These are phyloP conservation scores for Sula dactylatra DNA, from an alignment of 2,113 vertebrate genomes.

Conservation along the genomic window DNA sequence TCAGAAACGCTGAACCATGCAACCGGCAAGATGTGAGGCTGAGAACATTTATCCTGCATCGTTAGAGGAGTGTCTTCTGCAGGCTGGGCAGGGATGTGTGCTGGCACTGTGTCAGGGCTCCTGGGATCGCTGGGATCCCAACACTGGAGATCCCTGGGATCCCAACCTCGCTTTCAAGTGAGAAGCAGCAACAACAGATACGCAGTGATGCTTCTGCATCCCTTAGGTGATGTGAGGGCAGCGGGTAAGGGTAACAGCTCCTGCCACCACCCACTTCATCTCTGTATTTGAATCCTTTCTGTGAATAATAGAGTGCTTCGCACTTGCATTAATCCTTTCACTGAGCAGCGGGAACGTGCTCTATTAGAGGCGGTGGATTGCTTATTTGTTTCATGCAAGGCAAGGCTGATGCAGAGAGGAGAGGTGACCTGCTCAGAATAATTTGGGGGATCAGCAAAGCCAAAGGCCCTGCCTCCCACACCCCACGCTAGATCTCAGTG, in stretches of 20 bases:
- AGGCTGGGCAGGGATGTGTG: neutral
- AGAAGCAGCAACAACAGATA: neutral
- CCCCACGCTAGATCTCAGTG: rapidly evolving
- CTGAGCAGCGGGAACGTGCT: neutral
- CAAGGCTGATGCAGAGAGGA: neutral
- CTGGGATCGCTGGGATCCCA: neutral
- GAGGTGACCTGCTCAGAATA: neutral
- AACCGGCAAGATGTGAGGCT: rapidly evolving
- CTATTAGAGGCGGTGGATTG: rapidly evolving
- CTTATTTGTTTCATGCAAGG: neutral
- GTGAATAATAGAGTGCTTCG: rapidly evolving
- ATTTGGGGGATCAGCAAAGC: neutral
- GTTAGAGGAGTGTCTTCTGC: neutral
- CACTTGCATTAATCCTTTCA: neutral
- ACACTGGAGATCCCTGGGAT: rapidly evolving
- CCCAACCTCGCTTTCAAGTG: neutral
- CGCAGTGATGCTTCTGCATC: neutral
- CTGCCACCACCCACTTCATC: neutral
- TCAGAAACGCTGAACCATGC: neutral
- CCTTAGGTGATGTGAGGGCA: neutral
- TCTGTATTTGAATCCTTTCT: rapidly evolving
- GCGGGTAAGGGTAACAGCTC: neutral
- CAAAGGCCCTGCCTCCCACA: neutral
- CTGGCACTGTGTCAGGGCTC: neutral
- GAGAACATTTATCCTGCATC: neutral